Evolutionary conservation across 2,888 invertebrate species (phyloP), one percentile per base, ranked within the genome.

Genomic region (Pasiphila rectangulata): DNA sequence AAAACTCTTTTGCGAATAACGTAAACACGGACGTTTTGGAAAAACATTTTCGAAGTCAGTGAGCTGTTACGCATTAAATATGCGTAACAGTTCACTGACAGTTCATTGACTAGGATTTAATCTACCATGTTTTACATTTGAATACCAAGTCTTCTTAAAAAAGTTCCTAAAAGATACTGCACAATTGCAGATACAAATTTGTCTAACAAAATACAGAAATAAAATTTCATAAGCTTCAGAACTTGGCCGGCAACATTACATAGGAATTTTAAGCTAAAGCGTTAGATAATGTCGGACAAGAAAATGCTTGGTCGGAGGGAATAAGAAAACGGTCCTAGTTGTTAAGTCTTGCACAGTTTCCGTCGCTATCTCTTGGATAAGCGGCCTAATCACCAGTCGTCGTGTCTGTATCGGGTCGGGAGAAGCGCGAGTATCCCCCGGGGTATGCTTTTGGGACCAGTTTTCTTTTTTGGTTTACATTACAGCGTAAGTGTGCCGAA

Each of bases 261-360:
- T 80, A 72, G 77, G 75, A 77, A 85, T 81, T 85, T 85, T 82
- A 85, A 83, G 78, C 71, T 70, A 71, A 64, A 58, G 75, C 79
- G 69, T 86, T 82, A 87, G 86, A 88, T 87, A 88, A 87, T 55
- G 83, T 83, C 80, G 72, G 73, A 69, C 71, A 79, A 79, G 83
- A 84, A 85, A 87, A 83, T 83, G 75, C 82, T 81, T 81, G 83
- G 80, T 82, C 63, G 79, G 78, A 79, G 78, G 76, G 85, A 87
- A 87, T 86, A 88, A 84, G 86, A 86, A 86, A 86, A 84, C 75
- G 86, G 80, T 83, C 78, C 85, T 88, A 88, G 88, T 87, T 87
- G 88, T 87, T 87, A 88, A 88, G 87, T 88, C 88, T 86, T 84
- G 84, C 80, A 85, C 86, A 86, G 86, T 88, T 87, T 86, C 84